These are phyloP conservation scores for Charadrius vociferus DNA, from an alignment of 2,113 vertebrate species.

Conservation along the genomic window DNA sequence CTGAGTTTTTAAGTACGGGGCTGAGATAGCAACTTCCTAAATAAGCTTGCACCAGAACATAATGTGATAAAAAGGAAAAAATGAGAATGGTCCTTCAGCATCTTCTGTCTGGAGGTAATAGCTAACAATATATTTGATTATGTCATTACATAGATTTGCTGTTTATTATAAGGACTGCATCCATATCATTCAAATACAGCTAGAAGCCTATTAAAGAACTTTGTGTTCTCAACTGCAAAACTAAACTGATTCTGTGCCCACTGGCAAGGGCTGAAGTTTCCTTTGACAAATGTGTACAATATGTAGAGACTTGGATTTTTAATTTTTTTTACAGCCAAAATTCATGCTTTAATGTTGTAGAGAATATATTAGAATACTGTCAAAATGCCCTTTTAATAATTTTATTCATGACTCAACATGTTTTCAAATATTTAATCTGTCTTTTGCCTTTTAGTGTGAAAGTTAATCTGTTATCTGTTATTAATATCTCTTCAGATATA, in stretches of 20 bases:
- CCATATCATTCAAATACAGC: not conserved
- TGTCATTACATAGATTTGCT: not conserved
- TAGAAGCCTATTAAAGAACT: not conserved
- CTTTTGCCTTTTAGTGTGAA: not conserved
- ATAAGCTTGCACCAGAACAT: not conserved
- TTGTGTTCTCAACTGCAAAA: not conserved
- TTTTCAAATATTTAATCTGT: constrained; percentile 22
- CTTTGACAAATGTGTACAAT: not conserved
- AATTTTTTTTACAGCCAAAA: not conserved
- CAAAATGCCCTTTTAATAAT: not conserved
- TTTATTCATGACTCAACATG: not conserved
- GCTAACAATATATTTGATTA: not conserved
- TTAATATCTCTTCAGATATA: not conserved
- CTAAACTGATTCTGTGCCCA: not conserved
- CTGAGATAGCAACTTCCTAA: not conserved
- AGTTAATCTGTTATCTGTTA: not conserved
- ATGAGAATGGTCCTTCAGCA: not conserved
- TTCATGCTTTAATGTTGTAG: not conserved
- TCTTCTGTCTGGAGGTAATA: not conserved
- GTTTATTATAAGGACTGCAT: not conserved
- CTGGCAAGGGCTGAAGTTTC: not conserved
- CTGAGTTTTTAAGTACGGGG: not conserved
- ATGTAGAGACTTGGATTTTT: not conserved
- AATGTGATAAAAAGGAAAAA: not conserved
- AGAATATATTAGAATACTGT: not conserved